Evolutionary conservation across 64 coral and sea anemone genomes (phyloP).

Genomic region (Pocillopora damicornis): DNA sequence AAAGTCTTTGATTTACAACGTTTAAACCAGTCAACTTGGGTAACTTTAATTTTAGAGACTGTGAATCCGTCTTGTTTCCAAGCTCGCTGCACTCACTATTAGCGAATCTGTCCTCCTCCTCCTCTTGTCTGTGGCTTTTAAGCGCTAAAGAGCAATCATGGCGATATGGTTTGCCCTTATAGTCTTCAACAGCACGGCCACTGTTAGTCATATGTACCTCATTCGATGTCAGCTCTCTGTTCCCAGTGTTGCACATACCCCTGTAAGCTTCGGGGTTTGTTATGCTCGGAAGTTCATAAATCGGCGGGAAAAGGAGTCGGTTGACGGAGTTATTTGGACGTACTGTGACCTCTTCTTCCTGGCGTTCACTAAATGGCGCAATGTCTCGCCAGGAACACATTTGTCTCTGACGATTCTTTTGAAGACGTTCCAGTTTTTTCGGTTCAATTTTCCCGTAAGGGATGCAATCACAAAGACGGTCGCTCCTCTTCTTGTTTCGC

Average conservation of each 20-base stretch:
- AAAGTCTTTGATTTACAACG: constrained; percentile 10
- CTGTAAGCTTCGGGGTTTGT: background rate
- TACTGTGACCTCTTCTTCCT: background rate
- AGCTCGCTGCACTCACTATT: background rate
- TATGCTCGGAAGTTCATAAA: constrained; percentile 26
- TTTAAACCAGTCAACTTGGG: background rate
- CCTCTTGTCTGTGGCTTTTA: background rate
- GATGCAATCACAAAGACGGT: constrained; percentile 43
- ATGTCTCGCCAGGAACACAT: constrained; percentile 53
- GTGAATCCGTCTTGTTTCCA: background rate
- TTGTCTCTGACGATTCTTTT: constrained; percentile 37
- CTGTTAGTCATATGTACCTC: background rate
- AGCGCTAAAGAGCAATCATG: background rate
- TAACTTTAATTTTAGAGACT: background rate
- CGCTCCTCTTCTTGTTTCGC: constrained; percentile 6
- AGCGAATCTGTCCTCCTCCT: background rate
- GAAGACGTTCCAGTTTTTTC: constrained; percentile 50
- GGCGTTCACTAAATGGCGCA: constrained; percentile 26
- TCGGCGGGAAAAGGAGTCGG: constrained; percentile 55
- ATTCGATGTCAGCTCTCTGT: background rate
- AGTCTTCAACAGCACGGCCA: background rate
- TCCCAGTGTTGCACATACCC: background rate
- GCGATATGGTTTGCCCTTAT: background rate
- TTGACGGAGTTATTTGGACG: background rate
- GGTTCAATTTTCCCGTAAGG: constrained; percentile 60